Evolutionary conservation across 2,113 vertebrate species (phyloP), one percentile per base, ranked within the genome.

Genomic region (Halichoerus grypus): DNA sequence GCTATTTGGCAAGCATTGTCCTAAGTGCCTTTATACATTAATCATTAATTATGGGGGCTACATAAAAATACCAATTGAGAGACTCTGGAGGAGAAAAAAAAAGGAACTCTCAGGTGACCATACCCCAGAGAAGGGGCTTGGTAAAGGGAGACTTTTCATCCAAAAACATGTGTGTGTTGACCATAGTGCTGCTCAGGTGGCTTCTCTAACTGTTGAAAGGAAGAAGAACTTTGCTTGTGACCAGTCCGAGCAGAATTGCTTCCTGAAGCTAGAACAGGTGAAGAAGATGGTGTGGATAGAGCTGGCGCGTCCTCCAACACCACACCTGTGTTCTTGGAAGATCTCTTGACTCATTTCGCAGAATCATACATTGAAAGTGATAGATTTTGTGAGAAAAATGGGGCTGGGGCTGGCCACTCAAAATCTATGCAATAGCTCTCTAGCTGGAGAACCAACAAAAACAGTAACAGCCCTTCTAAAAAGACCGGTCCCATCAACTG

Each of bases 261-360:
- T 90, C 31, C 59, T 4, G 10, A 61, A 19, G 31, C 3, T 3
- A 49, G 42, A 69, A 36, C 10, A 18, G 9, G 1, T 18, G 2
- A 9, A 15, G 11, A 33, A 79, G 14, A 28, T 76, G 72, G 72
- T 1, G 1, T 42, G 24, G 24, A 76, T 7, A 6, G 9, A 69
- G 16, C 2, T 4, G 7, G 18, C 0, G 3, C 15, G 81, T 59
- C 24, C 36, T 51, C 31, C 63, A 82, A 0, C 0, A 0, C 53
- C 24, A 18, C 21, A 14, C 6, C 4, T 0, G 0, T 28, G 42
- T 33, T 11, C 59, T 71, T 24, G 11, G 14, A 72, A 85, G 16
- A 7, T 6, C 31, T 65, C 2, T 0, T 0, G 0, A 22, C 42
- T 59, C 12, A 65, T 33, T 96, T 51, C 36, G 28, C 14, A 69